phyloP scores from a whole-genome alignment of 2,888 invertebrate genomes.

The Mythimna albipuncta region DNA sequence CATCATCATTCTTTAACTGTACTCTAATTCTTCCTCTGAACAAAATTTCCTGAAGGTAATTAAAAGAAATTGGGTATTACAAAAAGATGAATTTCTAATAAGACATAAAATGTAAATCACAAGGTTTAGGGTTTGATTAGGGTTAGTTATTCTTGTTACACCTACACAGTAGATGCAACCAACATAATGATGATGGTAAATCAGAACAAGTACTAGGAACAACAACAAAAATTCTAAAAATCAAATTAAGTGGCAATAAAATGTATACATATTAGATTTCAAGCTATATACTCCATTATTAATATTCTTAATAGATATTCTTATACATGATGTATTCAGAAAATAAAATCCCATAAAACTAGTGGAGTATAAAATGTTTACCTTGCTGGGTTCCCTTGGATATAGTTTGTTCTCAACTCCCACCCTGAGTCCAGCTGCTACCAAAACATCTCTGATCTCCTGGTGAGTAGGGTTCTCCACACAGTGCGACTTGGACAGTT shows the following conservation, averaged over 20 bases:
- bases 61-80: not conserved
- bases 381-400: slow-evolving; percentile 96
- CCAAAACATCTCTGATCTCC: slow-evolving; percentile 98
- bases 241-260: not conserved
- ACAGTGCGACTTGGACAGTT: slow-evolving; percentile 95
- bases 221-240: not conserved
- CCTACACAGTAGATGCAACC: too few relatives aligned
- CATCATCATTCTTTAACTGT: slow-evolving; percentile 97
- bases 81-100: not conserved
- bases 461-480: slow-evolving; percentile 98
- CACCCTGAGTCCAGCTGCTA: slow-evolving; percentile 95
- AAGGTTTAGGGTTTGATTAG: too few relatives aligned
- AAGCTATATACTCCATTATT: too few relatives aligned
- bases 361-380: slow-evolving; percentile 59
- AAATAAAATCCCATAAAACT: not conserved
- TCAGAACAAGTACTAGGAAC: not conserved
- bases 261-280: too few relatives aligned
- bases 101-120: too few relatives aligned
- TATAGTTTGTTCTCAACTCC: slow-evolving; percentile 98
- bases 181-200: not conserved
- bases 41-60: slow-evolving; percentile 92
- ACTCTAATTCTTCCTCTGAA: slow-evolving; percentile 97
- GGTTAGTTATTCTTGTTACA: too few relatives aligned
- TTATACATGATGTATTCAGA: not conserved
- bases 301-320: not conserved